Base-by-base conservation (phyloP, 2,888 invertebrate species). In the Micoletzkya japonica region DNA sequence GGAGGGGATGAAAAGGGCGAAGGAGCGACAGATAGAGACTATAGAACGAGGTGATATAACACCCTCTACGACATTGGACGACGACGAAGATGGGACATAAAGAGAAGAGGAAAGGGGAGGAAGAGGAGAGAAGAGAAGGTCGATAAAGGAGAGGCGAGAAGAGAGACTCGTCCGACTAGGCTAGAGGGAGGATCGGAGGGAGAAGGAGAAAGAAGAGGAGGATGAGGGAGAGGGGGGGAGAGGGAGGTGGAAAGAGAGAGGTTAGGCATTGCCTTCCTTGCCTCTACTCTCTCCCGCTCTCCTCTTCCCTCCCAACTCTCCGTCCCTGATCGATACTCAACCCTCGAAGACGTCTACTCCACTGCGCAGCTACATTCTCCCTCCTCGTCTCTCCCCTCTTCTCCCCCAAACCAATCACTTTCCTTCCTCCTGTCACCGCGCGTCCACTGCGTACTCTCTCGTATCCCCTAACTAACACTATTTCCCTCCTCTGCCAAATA, bases 121-220 rank as follows among this genome's bases (percentile, higher is more conserved):
- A 30, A 61, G 32, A 17, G 28, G 36, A 30, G 49, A 36, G 39
- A 26, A 26, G 14, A 61, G 20, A 32, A 30, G 32, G 49, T n/a
- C 24, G 52, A 50, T 14, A 36, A 32, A 34, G 28, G 30, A 49
- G 7, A 30, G 61, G 63, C 20, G 50, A 28, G 28, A 26, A 7
- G n/a, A 54, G n/a, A 7, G 7, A 26, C 7, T 10, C 10, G n/a
- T 6, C 24, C 10, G n/a, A 54, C 6, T 17, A 24, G 54, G 54
- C 7, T 10, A 54, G 28, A 60, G 20, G 36, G 59, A 39, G 39
- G 39, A 28, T 3, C 30, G 28, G 2, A 17, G 7, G 28, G 39
- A 59, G 44, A 59, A 39, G 59, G 44, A 37, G 59, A 59, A 39
- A 39, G 28, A n/a, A n/a, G n/a, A n/a, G n/a, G n/a, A n/a, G n/a